Percentiles rank a stretch among this genome's conserved stretches.
These are phyloP conservation scores for Dromaius novaehollandiae DNA, from an alignment of 2,113 vertebrate genomes.

Conservation along the genomic window DNA sequence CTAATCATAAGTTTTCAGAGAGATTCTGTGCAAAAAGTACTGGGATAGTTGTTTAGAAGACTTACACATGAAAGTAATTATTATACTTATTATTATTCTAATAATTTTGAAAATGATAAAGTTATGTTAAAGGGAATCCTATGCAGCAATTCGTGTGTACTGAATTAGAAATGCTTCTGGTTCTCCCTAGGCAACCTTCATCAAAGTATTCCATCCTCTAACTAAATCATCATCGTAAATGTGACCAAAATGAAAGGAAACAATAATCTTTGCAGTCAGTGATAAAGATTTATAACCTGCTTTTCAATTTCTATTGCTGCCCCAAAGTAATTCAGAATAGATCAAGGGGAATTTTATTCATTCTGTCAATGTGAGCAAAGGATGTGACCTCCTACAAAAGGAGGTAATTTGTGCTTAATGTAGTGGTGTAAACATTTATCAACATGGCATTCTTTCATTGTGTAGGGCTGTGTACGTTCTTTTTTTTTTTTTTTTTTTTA, in stretches of 20 bases:
- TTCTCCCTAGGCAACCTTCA: neutral
- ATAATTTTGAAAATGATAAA: neutral
- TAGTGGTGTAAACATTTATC: neutral
- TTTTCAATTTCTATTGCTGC: neutral
- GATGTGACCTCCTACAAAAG: neutral
- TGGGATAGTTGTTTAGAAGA: neutral
- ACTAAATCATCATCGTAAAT: neutral
- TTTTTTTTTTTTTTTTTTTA: neutral
- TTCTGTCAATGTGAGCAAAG: neutral
- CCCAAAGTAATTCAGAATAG: neutral
- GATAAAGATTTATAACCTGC: neutral
- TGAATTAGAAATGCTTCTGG: neutral
- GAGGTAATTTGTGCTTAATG: neutral
- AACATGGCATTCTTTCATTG: neutral
- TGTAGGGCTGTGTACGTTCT: neutral
- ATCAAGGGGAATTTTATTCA: neutral
- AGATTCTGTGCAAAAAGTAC: neutral
- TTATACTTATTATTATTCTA: neutral
- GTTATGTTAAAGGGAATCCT: neutral
- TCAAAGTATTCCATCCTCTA: neutral
- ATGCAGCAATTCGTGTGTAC: neutral
- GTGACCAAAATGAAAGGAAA: neutral
- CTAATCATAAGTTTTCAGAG: neutral
- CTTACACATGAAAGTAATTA: neutral
- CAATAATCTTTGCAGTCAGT: neutral